Conservation (phyloP, 2,113 vertebrate species). For the Empidonax alnorum region DNA sequence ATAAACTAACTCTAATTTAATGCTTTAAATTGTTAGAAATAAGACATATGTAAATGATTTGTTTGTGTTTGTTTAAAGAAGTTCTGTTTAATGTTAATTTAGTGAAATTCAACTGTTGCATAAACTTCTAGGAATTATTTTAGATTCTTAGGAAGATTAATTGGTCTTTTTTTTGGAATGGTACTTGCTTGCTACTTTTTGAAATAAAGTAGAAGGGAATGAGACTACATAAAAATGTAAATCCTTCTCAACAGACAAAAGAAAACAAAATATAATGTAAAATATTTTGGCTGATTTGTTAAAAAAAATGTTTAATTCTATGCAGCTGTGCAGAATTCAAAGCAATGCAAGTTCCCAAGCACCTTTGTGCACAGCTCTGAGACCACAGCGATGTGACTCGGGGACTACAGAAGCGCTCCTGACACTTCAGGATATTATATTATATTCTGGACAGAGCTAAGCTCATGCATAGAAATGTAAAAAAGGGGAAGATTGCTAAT, state of each 20-base stretch:
- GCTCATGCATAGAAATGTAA: fast-evolving
- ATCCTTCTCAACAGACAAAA: background rate
- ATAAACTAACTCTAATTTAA: background rate
- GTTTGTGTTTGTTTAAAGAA: slow-evolving; percentile 51
- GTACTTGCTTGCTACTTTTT: slow-evolving; percentile 30
- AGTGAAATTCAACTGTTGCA: slow-evolving; percentile 27
- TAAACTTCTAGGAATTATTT: slow-evolving; percentile 62
- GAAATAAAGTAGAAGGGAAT: slow-evolving; percentile 32
- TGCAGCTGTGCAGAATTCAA: background rate
- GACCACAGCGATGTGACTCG: fast-evolving
- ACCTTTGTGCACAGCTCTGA: background rate
- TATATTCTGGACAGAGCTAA: background rate
- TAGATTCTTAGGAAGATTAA: slow-evolving; percentile 55
- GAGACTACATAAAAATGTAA: background rate
- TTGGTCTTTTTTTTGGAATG: slow-evolving; percentile 28
- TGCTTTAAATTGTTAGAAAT: slow-evolving; percentile 44
- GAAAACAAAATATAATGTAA: slow-evolving; percentile 3
- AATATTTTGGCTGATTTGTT: background rate
- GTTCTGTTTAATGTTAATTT: slow-evolving; percentile 50
- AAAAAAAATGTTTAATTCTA: background rate
- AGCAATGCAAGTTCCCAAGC: fast-evolving
- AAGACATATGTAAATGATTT: slow-evolving; percentile 52
- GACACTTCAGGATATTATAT: background rate
- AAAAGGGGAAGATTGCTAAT: background rate
- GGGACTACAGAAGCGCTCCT: background rate